These are phyloP conservation scores for Heliconius ethilla DNA, from an alignment of 2,888 invertebrate species.

Conservation along the genomic window DNA sequence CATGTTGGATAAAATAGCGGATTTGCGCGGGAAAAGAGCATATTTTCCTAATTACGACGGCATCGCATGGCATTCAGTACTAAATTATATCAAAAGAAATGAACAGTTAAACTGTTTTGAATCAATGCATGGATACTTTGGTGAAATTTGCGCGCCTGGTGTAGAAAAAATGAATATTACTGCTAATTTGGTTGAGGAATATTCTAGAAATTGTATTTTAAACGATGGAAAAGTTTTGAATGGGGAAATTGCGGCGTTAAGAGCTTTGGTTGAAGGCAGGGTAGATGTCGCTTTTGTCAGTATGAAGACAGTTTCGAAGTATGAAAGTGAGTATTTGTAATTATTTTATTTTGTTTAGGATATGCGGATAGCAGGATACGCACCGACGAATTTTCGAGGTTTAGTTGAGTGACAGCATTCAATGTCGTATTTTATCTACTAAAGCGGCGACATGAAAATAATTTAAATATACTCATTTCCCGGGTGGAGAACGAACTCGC, in stretches of 20 bases:
- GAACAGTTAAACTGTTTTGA: constrained; percentile 68
- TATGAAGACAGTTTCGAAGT: constrained; percentile 82
- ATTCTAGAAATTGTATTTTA: constrained; percentile 63
- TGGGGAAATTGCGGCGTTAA: constrained; percentile 84
- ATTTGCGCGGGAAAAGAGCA: constrained; percentile 86
- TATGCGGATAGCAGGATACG: too few species aligned
- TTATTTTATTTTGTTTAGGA: neutral
- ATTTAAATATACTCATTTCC: too few species aligned
- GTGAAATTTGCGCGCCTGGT: constrained; percentile 84
- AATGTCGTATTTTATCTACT: too few species aligned
- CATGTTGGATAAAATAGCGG: constrained; percentile 80
- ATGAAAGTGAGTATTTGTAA: constrained; percentile 73
- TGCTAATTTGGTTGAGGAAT: constrained; percentile 49
- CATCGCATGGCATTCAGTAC: constrained; percentile 84
- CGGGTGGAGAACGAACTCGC: too few species aligned
- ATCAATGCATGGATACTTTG: constrained; percentile 81
- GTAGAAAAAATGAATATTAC: constrained; percentile 52
- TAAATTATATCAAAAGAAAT: constrained; percentile 68
- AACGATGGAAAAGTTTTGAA: constrained; percentile 58
- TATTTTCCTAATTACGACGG: constrained; percentile 92
- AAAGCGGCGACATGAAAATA: too few species aligned
- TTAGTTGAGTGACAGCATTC: too few species aligned
- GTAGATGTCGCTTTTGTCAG: constrained; percentile 91
- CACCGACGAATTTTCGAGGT: too few species aligned
- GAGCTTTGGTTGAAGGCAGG: constrained; percentile 84